Evolutionary conservation across 2,113 vertebrate genomes (phyloP).

Genomic region (Motacilla tschutschensis): DNA sequence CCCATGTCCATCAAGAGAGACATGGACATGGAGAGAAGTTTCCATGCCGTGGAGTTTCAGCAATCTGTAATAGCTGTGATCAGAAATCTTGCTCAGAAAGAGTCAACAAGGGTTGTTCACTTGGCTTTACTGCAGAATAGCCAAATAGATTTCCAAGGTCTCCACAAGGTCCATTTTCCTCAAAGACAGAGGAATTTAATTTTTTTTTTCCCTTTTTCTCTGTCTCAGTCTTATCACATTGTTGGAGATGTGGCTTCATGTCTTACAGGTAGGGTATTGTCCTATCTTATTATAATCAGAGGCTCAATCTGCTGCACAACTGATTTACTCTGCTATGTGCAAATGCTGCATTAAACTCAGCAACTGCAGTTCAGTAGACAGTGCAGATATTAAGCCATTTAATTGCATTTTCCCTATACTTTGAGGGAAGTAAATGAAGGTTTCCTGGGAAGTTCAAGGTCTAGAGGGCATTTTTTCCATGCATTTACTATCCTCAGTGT

Average conservation of each 20-base stretch:
- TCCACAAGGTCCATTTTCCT: not conserved
- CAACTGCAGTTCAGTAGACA: not conserved
- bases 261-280: not conserved
- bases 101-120: not conserved
- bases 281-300: not conserved
- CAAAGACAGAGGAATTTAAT: not conserved
- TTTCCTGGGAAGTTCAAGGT: not conserved
- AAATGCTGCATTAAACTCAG: constrained; percentile 14
- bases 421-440: not conserved
- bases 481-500: not conserved
- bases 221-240: not conserved
- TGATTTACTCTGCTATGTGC: not conserved
- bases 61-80: not conserved
- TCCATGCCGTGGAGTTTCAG: not conserved
- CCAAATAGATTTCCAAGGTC: not conserved
- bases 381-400: not conserved
- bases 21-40: not conserved
- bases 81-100: not conserved
- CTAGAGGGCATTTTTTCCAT: not conserved
- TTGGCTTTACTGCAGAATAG: not conserved
- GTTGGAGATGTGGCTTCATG: not conserved
- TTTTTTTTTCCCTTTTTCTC: no score
- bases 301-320: not conserved
- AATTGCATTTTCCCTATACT: not conserved
- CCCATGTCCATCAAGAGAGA: not conserved